phyloP scores from a whole-genome alignment of 2,797 vertebrate genomes.

The Phrynocephalus guinanensis region DNA sequence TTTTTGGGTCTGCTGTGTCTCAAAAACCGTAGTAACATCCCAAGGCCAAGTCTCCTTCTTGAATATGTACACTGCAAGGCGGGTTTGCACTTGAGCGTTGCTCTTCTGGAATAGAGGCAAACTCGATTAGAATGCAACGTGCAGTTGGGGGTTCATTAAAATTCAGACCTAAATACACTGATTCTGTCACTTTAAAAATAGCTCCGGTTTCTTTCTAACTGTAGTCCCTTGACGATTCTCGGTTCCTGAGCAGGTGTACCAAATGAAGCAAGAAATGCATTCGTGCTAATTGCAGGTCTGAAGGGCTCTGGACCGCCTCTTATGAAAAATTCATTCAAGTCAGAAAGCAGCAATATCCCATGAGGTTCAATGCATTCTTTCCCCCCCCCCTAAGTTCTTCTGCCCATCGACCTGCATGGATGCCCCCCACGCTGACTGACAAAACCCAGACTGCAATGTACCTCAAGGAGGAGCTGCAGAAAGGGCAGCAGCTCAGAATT shows the following conservation, averaged over 20 bases:
- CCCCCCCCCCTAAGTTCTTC: too few species aligned
- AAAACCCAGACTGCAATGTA: neutral
- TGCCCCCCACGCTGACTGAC: neutral
- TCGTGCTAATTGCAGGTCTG: constrained; percentile 8
- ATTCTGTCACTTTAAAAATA: constrained; percentile 45
- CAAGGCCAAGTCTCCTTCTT: neutral
- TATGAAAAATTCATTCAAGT: neutral
- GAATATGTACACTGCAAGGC: too few species aligned
- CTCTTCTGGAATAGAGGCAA: neutral
- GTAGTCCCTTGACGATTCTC: constrained; percentile 17
- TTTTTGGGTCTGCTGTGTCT: neutral
- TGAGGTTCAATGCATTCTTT: neutral
- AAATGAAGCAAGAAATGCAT: constrained; percentile 18
- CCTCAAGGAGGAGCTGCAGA: neutral
- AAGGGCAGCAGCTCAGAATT: too few species aligned
- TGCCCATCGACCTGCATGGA: neutral
- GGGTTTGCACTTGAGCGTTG: neutral
- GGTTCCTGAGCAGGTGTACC: constrained; percentile 34
- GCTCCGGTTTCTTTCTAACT: neutral
- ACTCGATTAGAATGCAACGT: constrained; percentile 14
- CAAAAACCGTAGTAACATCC: neutral
- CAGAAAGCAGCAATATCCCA: neutral
- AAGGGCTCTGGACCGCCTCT: neutral
- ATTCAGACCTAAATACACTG: constrained; percentile 30
- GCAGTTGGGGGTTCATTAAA: constrained; percentile 23